A percentile compares a stretch with the other conserved stretches of the same genome.
phyloP scores from a whole-genome alignment of 2,888 invertebrate species.

The Chaetogeoica ovagalla region DNA sequence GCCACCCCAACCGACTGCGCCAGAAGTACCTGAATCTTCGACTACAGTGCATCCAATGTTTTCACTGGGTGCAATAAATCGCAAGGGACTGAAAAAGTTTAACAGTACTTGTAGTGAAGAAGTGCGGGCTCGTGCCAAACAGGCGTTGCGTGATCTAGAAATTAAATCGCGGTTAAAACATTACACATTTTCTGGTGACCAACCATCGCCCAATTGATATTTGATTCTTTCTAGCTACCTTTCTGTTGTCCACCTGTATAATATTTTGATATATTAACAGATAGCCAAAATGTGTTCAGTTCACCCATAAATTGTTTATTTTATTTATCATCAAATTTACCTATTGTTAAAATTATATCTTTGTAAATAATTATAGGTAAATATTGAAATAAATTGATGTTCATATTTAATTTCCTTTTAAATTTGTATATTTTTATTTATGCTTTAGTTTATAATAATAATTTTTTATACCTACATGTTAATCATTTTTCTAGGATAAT shows the following conservation, averaged over 20 bases:
- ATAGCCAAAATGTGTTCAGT: slow-evolving; percentile 51
- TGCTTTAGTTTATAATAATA: slow-evolving; percentile 1
- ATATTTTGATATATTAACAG: slow-evolving; percentile 32
- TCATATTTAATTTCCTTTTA: slow-evolving; percentile 28
- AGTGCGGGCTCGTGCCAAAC: slow-evolving; percentile 44
- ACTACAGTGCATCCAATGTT: slow-evolving; percentile 35
- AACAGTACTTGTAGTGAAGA: slow-evolving; percentile 48
- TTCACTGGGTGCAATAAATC: slow-evolving; percentile 38
- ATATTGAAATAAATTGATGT: background rate
- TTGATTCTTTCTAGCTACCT: background rate
- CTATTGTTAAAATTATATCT: slow-evolving; percentile 1
- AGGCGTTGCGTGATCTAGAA: slow-evolving; percentile 43
- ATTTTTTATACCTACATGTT: slow-evolving; percentile 16
- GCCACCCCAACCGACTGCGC: background rate
- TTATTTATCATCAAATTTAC: slow-evolving; percentile 13
- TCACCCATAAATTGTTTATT: slow-evolving; percentile 30
- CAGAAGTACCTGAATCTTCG: slow-evolving; percentile 5
- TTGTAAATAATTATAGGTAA: slow-evolving; percentile 20
- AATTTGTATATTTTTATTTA: slow-evolving; percentile 7
- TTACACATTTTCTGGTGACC: slow-evolving; percentile 44
- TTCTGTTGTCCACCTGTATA: slow-evolving; percentile 19
- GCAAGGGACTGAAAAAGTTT: slow-evolving; percentile 44
- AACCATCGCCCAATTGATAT: slow-evolving; percentile 27
- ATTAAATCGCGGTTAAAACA: slow-evolving; percentile 48
- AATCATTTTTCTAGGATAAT: slow-evolving; percentile 23